phyloP scores from a whole-genome alignment of 2,888 invertebrate genomes.

The Pediacus dermestoides region DNA sequence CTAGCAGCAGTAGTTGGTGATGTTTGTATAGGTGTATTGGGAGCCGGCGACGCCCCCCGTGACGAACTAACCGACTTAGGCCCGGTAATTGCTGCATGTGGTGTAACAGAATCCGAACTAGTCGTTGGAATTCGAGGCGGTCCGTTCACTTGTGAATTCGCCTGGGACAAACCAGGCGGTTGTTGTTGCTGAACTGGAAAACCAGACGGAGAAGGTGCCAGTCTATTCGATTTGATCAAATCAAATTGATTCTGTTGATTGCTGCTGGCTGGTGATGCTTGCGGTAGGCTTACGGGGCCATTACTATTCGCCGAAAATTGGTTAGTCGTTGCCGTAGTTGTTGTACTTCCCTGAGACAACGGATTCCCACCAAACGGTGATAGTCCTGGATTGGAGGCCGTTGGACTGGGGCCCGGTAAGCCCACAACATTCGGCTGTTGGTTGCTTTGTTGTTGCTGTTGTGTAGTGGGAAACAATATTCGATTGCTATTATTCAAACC shows the following conservation, averaged over 20 bases:
- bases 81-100: slow-evolving; percentile 57
- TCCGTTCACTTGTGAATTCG: slow-evolving; percentile 46
- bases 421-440: slow-evolving; percentile 65
- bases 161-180: slow-evolving; percentile 37
- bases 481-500: slow-evolving; percentile 41
- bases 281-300: slow-evolving; percentile 48
- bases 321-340: slow-evolving; percentile 32
- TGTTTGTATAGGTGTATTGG: slow-evolving; percentile 48
- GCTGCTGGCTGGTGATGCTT: slow-evolving; percentile 50
- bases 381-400: slow-evolving; percentile 60
- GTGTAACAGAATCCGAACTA: slow-evolving; percentile 48
- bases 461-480: slow-evolving; percentile 44
- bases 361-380: slow-evolving; percentile 70
- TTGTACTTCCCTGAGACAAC: slow-evolving; percentile 45
- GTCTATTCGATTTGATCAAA: slow-evolving; percentile 54
- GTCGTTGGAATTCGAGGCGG: slow-evolving; percentile 44
- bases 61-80: slow-evolving; percentile 62
- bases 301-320: slow-evolving; percentile 50
- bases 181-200: slow-evolving; percentile 42
- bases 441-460: slow-evolving; percentile 41
- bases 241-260: slow-evolving; percentile 53
- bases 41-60: slow-evolving; percentile 56
- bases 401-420: slow-evolving; percentile 76
- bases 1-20: slow-evolving; percentile 49
- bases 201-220: slow-evolving; percentile 49